Base-by-base conservation (phyloP, 2,888 invertebrate species). In the Eristalis intricaria region DNA sequence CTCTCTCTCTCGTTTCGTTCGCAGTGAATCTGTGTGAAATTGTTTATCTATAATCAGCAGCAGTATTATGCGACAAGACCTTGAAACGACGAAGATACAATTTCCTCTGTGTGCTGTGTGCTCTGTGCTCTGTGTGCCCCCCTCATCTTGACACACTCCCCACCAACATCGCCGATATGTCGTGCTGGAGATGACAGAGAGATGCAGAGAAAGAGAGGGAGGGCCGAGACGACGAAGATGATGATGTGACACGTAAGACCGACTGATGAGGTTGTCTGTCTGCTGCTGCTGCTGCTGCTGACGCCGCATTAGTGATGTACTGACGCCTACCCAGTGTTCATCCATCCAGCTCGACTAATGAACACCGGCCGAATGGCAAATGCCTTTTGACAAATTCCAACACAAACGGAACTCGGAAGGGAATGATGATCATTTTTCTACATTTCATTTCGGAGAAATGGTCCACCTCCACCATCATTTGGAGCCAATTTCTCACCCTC, bases 61-160 rank as follows among this genome's bases (percentile, higher is more conserved):
- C 65, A 70, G 74, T 86, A 82, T 86, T 86, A 86, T 82, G 83
- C 74, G 86, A 86, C 78, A 69, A 86, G 83, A 86, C 86, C 86
- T 86, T 86, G 86, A 83, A 86, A 86, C 65, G 61, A 38, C 61
- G 22, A 74, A 78, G 70, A 86, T 64, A 75, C 73, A 83, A 86
- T 86, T 86, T 86, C 70, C 83, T 83, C 78, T 56, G 68, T 77
- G 81, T 32, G 32, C 8, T 43, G 63, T 64, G 61, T 66, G 26
- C 78, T 50, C 64, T 73, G 81, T 32, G 32, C 8, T 43, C 58
- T 64, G 61, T n/a, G 38, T 61, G 22, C 75, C 7, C 58, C 35
- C 69, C 70, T 43, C 70, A 50, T 80, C 69, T 85, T 61, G 19
- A 65, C 63, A 60, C 65, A 71, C 22, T 65, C 63, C 11, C 26